Percentiles rank a stretch among this genome's conserved stretches.
Conservation (phyloP, 2,888 invertebrate genomes). For the Eupithecia tripunctaria region DNA sequence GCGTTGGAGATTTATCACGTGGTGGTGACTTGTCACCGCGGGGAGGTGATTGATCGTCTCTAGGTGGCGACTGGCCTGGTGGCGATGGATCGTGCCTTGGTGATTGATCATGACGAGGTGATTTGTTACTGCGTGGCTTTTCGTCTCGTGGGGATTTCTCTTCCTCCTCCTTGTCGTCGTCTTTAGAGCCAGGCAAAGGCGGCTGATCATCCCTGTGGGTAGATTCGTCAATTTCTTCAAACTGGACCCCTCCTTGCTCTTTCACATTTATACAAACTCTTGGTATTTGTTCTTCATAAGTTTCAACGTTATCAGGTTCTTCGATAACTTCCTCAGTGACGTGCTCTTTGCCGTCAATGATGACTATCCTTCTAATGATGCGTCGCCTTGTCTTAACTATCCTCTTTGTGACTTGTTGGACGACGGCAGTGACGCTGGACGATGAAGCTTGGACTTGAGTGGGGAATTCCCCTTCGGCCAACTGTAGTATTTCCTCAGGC, state of each 20-base stretch:
- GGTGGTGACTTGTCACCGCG: slow-evolving; percentile 38
- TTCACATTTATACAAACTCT: slow-evolving; percentile 88
- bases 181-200: slow-evolving; percentile 48
- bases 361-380: slow-evolving; percentile 90
- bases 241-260: slow-evolving; percentile 80
- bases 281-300: slow-evolving; percentile 89
- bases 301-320: slow-evolving; percentile 91
- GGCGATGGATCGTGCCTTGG: slow-evolving; percentile 32
- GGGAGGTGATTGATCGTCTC: slow-evolving; percentile 39
- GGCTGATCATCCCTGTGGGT: slow-evolving; percentile 55
- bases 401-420: slow-evolving; percentile 91
- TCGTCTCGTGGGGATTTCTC: slow-evolving; percentile 30
- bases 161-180: slow-evolving; percentile 42
- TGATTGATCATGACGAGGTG: slow-evolving; percentile 31
- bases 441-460: slow-evolving; percentile 85
- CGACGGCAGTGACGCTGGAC: slow-evolving; percentile 90
- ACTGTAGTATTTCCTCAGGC: slow-evolving; percentile 76
- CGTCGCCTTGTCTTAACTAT: slow-evolving; percentile 90
- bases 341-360: slow-evolving; percentile 93
- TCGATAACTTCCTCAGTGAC: slow-evolving; percentile 93
- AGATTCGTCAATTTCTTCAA: slow-evolving; percentile 64
- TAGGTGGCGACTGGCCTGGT: slow-evolving; percentile 30
- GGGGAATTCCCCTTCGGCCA: slow-evolving; percentile 71
- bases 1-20: slow-evolving; percentile 38
- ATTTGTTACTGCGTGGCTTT: slow-evolving; percentile 32